Base-by-base conservation (phyloP, 2,113 vertebrate genomes). In the Pollimyrus isidori region DNA sequence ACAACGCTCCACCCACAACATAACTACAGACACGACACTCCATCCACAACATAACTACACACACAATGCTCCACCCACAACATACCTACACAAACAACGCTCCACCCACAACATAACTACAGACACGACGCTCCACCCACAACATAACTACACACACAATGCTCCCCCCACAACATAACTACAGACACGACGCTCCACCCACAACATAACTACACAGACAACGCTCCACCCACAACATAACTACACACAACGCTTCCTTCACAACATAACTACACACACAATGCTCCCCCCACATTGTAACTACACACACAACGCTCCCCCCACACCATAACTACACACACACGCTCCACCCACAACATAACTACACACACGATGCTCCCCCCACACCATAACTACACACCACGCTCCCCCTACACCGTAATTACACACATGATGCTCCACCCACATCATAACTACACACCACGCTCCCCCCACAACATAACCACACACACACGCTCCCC, bases 321-420 rank as follows among this genome's bases (percentile, higher is more conserved):
- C 1, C 1, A 56, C 19, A 56, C 4, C 1, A 23, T 56, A 23
- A 23, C 21, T 58, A 58, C 56, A 58, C 21, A 23, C 0, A 35
- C 2, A 19, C 2, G 10, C 56, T n/a, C 21, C 39, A 21, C 80
- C 1, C 7, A 83, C 39, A 82, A 4, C 0, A 0, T 45, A 46
- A 21, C 35, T 30, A 82, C 30, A 30, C 30, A 30, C 73, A 35
- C 1, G 2, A 7, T 0, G 17, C 56, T 9, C 21, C 23, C 15
- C 23, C 4, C 1, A 87, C n/a, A n/a, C 15, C 2, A 2, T 17
- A 76, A 6, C 6, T 87, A 26, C 21, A 26, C 48, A 42, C 9
- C 0, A 10, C 7, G 0, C n/a, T 1, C 2, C 62, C 23, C 46
- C 0, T 0, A 84, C 82, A 83, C 39, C 0, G 9, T 48, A 46